These are phyloP conservation scores for Echinometra lucunter DNA, from an alignment of 53 echinoderm and acorn worm genomes.

Conservation along the genomic window DNA sequence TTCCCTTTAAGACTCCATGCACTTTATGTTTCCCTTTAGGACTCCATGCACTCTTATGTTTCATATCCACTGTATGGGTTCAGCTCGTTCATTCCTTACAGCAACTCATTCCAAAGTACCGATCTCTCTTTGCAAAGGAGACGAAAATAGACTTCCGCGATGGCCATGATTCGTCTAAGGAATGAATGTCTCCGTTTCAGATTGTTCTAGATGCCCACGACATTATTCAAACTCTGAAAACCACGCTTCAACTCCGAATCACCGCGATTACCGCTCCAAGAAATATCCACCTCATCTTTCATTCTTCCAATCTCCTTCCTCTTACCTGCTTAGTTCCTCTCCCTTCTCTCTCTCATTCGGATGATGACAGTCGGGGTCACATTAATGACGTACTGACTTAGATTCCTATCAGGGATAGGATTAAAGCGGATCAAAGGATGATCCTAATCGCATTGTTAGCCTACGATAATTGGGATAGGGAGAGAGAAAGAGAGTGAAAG, in stretches of 20 bases:
- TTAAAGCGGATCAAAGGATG: slow-evolving; percentile 14
- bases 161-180: no score
- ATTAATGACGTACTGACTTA: not conserved
- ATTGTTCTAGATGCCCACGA: not conserved
- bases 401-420: slow-evolving; percentile 10
- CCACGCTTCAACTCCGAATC: not conserved
- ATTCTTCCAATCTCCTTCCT: slow-evolving; percentile 5
- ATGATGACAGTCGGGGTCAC: not conserved
- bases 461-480: not conserved
- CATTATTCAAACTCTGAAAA: not conserved
- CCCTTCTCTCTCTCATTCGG: not conserved
- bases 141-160: not conserved
- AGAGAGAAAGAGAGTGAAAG: not conserved
- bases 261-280: not conserved
- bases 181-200: not conserved
- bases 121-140: not conserved
- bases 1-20: no score
- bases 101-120: not conserved
- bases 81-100: not conserved
- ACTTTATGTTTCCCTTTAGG: no score
- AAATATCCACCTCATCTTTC: slow-evolving; percentile 22
- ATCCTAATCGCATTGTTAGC: slow-evolving; percentile 27
- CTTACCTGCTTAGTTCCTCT: slow-evolving; percentile 3
- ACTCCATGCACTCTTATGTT: not conserved
- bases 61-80: not conserved